A percentile compares a stretch with the other conserved stretches of the same genome.
Evolutionary conservation across 1,140 invertebrate species (phyloP).

Genomic region (Chionoecetes opilio): DNA sequence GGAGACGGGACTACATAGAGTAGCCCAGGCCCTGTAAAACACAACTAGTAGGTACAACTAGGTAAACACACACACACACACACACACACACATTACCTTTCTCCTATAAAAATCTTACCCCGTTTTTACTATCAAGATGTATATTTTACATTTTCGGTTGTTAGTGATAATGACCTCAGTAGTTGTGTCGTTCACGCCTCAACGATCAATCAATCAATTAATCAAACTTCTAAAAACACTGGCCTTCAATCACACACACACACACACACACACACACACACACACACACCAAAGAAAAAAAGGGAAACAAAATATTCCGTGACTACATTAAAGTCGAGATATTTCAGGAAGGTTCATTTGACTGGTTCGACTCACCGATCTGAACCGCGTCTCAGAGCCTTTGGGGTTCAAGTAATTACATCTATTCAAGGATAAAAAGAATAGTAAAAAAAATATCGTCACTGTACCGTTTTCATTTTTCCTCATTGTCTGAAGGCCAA

Average conservation of each 20-base stretch:
- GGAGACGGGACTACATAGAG: too few species aligned
- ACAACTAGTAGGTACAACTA: neutral
- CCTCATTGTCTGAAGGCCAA: neutral
- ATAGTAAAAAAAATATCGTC: too few species aligned
- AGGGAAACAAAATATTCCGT: neutral
- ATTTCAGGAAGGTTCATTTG: neutral
- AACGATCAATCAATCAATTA: too few species aligned
- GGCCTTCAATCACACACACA: too few species aligned
- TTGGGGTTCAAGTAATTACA: neutral
- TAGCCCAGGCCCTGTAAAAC: too few species aligned
- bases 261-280: constrained; percentile 23
- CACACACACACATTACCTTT: constrained; percentile 31
- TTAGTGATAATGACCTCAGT: too few species aligned
- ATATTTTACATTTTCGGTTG: too few species aligned
- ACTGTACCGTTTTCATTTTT: neutral
- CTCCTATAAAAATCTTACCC: too few species aligned
- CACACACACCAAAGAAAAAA: neutral
- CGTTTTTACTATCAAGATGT: too few species aligned
- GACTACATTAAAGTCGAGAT: neutral
- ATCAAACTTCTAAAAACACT: too few species aligned
- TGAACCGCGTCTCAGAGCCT: neutral
- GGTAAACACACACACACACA: constrained; percentile 2
- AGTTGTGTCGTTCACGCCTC: too few species aligned
- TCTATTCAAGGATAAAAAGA: neutral
- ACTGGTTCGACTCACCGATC: neutral